Evolutionary conservation across 2,888 invertebrate genomes (phyloP), one percentile per base, ranked within the genome.

Genomic region (Macropis europaea): DNA sequence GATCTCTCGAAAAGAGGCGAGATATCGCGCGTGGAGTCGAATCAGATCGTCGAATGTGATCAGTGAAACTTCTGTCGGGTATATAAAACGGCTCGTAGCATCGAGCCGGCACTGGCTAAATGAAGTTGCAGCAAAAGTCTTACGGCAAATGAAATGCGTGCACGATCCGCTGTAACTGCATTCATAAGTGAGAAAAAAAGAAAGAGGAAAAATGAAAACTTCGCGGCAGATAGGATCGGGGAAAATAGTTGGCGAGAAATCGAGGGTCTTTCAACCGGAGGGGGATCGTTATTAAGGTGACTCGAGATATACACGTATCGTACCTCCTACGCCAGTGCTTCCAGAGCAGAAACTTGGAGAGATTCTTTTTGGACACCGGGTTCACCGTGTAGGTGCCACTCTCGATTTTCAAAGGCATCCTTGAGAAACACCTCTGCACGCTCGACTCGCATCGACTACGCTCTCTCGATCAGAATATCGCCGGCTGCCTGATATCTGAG

Each of bases 241-340:
- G 59, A 59, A 45, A 59, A 26, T 42, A 13, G n/a, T 42, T 30
- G n/a, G 28, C 3, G 32, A 11, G 32, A 56, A 43, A 32, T 43
- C 22, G 4, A 43, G 9, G 22, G 30, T 13, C n/a, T n/a, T n/a
- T n/a, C n/a, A n/a, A n/a, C n/a, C n/a, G n/a, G n/a, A n/a, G n/a
- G n/a, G n/a, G n/a, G n/a, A n/a, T n/a, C n/a, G n/a, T n/a, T n/a
- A n/a, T n/a, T n/a, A 5, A 19, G n/a, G 13, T 15, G 4, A 9
- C 1, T 24, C n/a, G 11, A 47, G 13, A n/a, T n/a, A 53, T 30
- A 11, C 32, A 47, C 24, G 52, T 7, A 34, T 54, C 68, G 30
- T 88, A 89, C 89, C 89, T 89, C 82, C 88, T 87, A 45, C 89
- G 88, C 89, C 89, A 89, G 72, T 89, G 84, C 73, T 86, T 89